Base-by-base conservation (phyloP, 2,797 vertebrate genomes). In the Trichosurus vulpecula region DNA sequence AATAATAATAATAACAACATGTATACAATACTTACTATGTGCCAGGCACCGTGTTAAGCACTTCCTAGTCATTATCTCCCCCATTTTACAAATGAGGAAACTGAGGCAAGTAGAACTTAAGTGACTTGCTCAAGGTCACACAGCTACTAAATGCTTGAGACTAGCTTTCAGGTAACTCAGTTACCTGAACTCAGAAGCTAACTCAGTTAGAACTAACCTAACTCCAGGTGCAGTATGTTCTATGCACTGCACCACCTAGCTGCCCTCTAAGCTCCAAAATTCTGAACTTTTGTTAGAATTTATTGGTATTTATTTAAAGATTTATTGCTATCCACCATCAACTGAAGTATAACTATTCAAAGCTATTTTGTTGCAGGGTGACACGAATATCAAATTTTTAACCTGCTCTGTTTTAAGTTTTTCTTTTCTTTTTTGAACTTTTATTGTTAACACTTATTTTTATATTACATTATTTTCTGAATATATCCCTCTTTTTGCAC, bases 341-440 rank as follows among this genome's bases (percentile, higher is more conserved):
- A 66, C 35, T n/a, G 35, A 66, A 66, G 5, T 19, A n/a, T n/a
- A 66, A 66, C n/a, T 19, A 35, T 66, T 6, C 35, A 66, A n/a
- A 66, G 61, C 35, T 66, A 19, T 66, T 66, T 66, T 66, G 2
- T 66, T 66, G 61, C 35, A 66, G 13, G 35, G 35, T n/a, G 61
- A 19, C 35, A 66, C 16, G 1, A 66, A n/a, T 4, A 11, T 66
- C 91, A 66, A 90, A 87, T 47, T 91, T 52, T 56, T 61, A 22
- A 55, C 92, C 12, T 74, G 29, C 61, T 93, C 1, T 3, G 51
- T 54, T 93, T 90, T 90, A 0, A 14, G 25, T 57, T 52, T 66
- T 52, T 52, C 51, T 74, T 56, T 93, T 9, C 52, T 9, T 58
- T 97, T 58, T 0, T 66, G 53, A 95, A 53, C 61, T 91, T 91